Base-by-base conservation (phyloP, 1,140 invertebrate species). In the Psilanteris sp. region DNA sequence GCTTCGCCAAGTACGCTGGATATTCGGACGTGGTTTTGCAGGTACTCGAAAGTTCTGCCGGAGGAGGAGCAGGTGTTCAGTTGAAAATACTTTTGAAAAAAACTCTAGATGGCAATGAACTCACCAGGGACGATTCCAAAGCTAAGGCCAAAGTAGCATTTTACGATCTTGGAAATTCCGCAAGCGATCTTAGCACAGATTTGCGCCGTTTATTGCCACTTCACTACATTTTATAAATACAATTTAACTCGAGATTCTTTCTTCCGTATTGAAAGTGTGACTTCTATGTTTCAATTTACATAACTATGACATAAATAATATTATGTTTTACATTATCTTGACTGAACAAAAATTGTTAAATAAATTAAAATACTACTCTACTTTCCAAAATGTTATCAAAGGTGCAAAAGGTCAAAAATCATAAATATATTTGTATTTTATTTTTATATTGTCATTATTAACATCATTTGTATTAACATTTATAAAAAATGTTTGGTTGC, bases 111-210 rank as follows among this genome's bases (percentile, higher is more conserved):
- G 39, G 64, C 4, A 80, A 83, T 29, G 85, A 87, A 71, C 66
- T 87, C 9, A 86, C 81, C 4, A 78, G 83, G 15, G 84, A 85
- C 1, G 85, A 87, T 16, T 64, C 85, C 0, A 87, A 78, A 43
- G 24, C 14, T 7, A 85, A 64, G 10, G 74, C 81, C 1, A 44
- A 10, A 1, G 27, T 66, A 3, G 62, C 77, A 0, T 11, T 85
- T 1, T 52, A 43, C 1, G 78, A 85, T 10, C 78, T 87, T 2
- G 39, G 72, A 0, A 52, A 87, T 27, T 76, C 83, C n/a, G 75
- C 74, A 0, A 85, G 83, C 18, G 11, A 55, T 32, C 73, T 87
- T 0, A 85, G 59, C 57, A 81, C 44, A 22, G 85, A 87, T 55
- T 68, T 87, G 5, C 78, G 80, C 61, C 73, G 46, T 10, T 39